Conservation (phyloP, 1,140 invertebrate genomes). For the Aphaenogaster ashmeadi region DNA sequence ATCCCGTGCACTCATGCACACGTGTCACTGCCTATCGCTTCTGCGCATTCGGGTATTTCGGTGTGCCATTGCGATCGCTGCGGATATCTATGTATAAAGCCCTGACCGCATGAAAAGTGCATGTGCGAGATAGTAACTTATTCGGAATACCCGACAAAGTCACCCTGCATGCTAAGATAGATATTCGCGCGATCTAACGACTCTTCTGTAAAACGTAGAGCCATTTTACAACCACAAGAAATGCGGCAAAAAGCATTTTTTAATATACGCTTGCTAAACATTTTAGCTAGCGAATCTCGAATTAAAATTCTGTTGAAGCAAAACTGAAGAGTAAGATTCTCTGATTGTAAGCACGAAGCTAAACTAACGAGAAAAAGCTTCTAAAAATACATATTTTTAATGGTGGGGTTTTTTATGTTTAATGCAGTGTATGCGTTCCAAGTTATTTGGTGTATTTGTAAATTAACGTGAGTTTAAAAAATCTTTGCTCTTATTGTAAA, state of each 20-base stretch:
- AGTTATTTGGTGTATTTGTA: not conserved
- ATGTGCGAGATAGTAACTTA: slow-evolving; percentile 11
- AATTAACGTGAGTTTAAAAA: not conserved
- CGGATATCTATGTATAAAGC: slow-evolving; percentile 11
- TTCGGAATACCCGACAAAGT: not conserved
- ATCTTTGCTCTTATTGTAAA: not conserved
- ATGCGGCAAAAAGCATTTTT: not conserved
- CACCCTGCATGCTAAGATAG: not conserved
- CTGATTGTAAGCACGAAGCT: not conserved
- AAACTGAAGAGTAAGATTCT: not conserved
- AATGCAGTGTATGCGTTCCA: not conserved
- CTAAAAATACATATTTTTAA: not conserved
- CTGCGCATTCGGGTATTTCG: slow-evolving; percentile 23
- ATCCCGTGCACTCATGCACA: slow-evolving; percentile 36
- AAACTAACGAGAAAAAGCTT: not conserved
- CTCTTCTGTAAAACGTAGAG: not conserved
- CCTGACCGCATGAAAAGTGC: slow-evolving; percentile 16
- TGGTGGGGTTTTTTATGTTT: not conserved
- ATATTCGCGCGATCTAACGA: not conserved
- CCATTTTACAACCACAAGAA: not conserved
- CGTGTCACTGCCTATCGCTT: slow-evolving; percentile 54
- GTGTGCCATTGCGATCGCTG: not conserved
- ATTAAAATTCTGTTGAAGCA: not conserved
- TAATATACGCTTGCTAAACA: not conserved
- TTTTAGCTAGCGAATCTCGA: not conserved